Percentiles rank a stretch among this genome's conserved stretches.
Conservation (phyloP, 1,140 invertebrate genomes). For the Papilio glaucus region DNA sequence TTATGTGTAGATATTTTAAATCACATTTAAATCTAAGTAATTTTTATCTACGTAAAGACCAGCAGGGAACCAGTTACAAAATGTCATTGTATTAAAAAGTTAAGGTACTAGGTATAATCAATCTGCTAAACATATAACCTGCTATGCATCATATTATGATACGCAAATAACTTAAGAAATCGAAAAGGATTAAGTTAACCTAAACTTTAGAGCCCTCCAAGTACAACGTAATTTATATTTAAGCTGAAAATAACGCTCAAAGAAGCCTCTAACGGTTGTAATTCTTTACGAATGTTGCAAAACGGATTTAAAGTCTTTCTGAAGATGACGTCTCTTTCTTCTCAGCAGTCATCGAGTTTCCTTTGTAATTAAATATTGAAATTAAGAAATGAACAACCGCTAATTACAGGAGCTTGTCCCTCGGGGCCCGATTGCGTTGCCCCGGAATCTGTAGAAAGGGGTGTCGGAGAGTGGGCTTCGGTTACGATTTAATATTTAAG, state of each 20-base stretch:
- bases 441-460: slow-evolving; percentile 75
- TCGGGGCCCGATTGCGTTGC: slow-evolving; percentile 79
- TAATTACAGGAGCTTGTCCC: slow-evolving; percentile 84
- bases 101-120: no score
- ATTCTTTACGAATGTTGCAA: slow-evolving; percentile 74
- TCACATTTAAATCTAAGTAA: no score
- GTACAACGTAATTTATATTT: slow-evolving; percentile 34
- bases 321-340: slow-evolving; percentile 81
- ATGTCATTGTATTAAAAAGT: no score
- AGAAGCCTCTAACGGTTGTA: slow-evolving; percentile 65
- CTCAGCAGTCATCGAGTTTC: slow-evolving; percentile 80
- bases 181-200: slow-evolving; percentile 40
- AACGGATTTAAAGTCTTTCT: slow-evolving; percentile 75
- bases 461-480: slow-evolving; percentile 60
- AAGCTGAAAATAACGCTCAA: slow-evolving; percentile 50
- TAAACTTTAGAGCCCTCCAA: slow-evolving; percentile 51
- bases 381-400: slow-evolving; percentile 84
- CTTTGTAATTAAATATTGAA: slow-evolving; percentile 85
- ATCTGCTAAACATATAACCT: not conserved
- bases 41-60: no score
- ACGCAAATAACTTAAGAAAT: slow-evolving; percentile 3
- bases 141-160: not conserved
- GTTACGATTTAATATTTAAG: slow-evolving; percentile 76
- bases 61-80: no score
- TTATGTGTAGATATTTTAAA: no score